Percentiles rank a stretch among this genome's conserved stretches.
Evolutionary conservation across 2,797 vertebrate species (phyloP).

Genomic region (Diplodus puntazzo): DNA sequence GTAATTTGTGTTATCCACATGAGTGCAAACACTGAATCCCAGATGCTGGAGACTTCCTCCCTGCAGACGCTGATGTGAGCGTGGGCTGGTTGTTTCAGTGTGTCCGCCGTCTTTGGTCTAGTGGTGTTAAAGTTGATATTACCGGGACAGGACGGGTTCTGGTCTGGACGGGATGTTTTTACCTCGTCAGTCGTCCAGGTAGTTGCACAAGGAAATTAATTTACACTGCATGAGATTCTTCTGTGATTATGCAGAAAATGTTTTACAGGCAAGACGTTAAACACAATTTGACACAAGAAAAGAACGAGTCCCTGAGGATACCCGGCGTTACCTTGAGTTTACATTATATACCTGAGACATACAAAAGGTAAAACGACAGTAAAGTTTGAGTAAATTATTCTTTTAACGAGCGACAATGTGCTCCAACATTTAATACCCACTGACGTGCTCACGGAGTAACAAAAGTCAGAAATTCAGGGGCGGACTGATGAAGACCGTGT

Average conservation of each 20-base stretch:
- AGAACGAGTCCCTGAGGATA: not conserved
- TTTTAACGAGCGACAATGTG: constrained; percentile 10
- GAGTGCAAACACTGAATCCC: not conserved
- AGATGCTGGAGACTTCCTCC: not conserved
- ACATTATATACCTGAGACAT: not conserved
- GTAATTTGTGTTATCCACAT: not conserved
- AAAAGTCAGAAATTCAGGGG: not conserved
- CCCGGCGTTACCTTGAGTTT: not conserved
- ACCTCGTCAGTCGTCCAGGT: not conserved
- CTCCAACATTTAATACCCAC: not conserved
- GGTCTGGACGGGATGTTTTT: not conserved
- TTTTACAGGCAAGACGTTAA: not conserved
- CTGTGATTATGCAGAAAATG: constrained; percentile 2
- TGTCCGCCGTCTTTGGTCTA: not conserved
- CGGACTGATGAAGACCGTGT: not conserved
- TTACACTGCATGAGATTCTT: not conserved
- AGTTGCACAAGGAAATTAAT: not conserved
- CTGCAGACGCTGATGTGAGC: not conserved
- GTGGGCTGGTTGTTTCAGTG: not conserved
- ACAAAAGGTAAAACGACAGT: not conserved
- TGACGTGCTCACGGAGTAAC: not conserved
- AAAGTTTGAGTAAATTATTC: not conserved
- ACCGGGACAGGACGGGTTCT: not conserved
- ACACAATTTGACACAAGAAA: not conserved
- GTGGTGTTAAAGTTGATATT: constrained; percentile 5